Percentiles rank a stretch among this genome's conserved stretches.
Evolutionary conservation across 2,113 vertebrate genomes (phyloP).

Genomic region (Pangasianodon hypophthalmus): DNA sequence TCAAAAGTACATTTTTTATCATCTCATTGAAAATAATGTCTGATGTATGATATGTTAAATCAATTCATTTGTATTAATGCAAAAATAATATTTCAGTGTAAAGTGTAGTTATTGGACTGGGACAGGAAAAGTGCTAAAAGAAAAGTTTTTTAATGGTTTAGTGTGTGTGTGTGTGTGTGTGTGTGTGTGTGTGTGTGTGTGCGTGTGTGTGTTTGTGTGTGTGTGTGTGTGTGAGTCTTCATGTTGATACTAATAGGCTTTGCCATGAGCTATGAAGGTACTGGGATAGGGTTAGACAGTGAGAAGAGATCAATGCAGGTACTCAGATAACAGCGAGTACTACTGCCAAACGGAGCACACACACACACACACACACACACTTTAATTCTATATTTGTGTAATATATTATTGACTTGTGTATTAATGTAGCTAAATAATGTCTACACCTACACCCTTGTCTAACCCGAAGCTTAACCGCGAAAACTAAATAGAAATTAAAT

Average conservation of each 20-base stretch:
- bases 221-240: background rate
- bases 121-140: background rate
- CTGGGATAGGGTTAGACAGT: slow-evolving; percentile 28
- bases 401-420: background rate
- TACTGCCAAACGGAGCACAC: slow-evolving; percentile 40
- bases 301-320: slow-evolving; percentile 46
- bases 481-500: background rate
- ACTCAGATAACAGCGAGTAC: slow-evolving; percentile 35
- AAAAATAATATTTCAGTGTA: background rate
- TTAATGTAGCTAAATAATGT: background rate
- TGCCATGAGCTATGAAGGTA: slow-evolving; percentile 38
- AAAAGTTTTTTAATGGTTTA: background rate
- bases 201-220: background rate
- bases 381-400: background rate
- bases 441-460: background rate
- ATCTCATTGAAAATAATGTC: background rate
- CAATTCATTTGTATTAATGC: background rate
- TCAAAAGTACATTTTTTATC: background rate
- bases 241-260: slow-evolving; percentile 46
- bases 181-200: background rate
- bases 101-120: background rate
- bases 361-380: slow-evolving; percentile 34
- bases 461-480: background rate
- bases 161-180: background rate
- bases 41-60: background rate